These are phyloP conservation scores for Grapholita molesta DNA, from an alignment of 1,140 invertebrate genomes.

Conservation along the genomic window DNA sequence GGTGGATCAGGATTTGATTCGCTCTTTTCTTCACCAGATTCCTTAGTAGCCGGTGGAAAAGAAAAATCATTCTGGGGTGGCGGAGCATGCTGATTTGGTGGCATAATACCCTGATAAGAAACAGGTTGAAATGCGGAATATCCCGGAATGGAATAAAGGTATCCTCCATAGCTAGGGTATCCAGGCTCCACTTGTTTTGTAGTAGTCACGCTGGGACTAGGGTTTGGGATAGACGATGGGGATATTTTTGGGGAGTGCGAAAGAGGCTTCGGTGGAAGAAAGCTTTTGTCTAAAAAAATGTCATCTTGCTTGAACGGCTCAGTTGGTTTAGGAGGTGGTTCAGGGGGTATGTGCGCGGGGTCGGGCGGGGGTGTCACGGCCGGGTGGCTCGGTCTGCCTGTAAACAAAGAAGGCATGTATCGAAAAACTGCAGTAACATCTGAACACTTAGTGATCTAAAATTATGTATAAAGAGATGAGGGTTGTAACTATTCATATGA, in stretches of 20 bases:
- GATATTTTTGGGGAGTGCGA: conserved; percentile 66
- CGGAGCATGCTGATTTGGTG: conserved; percentile 19
- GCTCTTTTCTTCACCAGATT: conserved; percentile 26
- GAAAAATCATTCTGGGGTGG: conserved; percentile 26
- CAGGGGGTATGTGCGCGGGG: conserved; percentile 29
- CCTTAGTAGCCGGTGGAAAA: conserved; percentile 21
- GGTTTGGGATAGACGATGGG: conserved; percentile 70
- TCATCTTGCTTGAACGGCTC: conserved; percentile 33
- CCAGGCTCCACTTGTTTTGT: conserved; percentile 51
- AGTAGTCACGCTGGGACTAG: conserved; percentile 64
- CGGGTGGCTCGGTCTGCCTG: conserved; percentile 39
- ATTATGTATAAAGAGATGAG: neutral
- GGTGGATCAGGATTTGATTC: conserved; percentile 19
- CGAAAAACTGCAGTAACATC: neutral
- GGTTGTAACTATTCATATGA: neutral
- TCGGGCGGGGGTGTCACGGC: conserved; percentile 31
- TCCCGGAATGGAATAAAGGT: conserved; percentile 63
- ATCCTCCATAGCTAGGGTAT: conserved; percentile 61
- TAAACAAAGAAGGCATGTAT: neutral
- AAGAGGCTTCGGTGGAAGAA: conserved; percentile 49
- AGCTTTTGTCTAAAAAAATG: conserved; percentile 48
- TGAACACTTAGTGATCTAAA: neutral
- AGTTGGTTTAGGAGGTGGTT: conserved; percentile 35
- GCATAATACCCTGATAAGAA: conserved; percentile 47
- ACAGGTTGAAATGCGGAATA: conserved; percentile 71